These are phyloP conservation scores for Orius laevigatus DNA, from an alignment of 1,140 invertebrate genomes.

Conservation along the genomic window DNA sequence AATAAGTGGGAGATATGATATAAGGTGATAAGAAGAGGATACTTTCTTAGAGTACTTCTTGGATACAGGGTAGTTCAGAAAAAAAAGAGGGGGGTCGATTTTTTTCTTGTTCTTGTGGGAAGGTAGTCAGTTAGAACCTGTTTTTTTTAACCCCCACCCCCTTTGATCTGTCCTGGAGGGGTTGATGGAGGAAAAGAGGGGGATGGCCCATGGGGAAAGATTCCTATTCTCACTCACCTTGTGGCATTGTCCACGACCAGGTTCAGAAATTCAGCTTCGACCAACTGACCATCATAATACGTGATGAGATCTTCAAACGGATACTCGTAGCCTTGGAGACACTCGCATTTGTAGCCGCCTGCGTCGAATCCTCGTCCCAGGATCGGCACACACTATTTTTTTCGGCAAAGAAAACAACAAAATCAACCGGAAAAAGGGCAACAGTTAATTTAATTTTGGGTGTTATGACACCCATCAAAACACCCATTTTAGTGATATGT, in stretches of 20 bases:
- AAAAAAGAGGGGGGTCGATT: constrained; percentile 2
- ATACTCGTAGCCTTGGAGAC: constrained; percentile 92
- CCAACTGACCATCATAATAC: constrained; percentile 89
- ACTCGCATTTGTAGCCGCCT: constrained; percentile 97
- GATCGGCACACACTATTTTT: constrained; percentile 77
- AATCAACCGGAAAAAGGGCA: constrained; percentile 3
- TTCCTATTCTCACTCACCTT: constrained; percentile 30
- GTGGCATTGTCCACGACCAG: constrained; percentile 60
- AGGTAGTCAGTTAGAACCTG: constrained; percentile 7
- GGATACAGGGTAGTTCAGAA: neutral
- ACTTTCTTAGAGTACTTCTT: no score
- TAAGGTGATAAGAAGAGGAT: no score
- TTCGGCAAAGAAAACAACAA: constrained; percentile 1
- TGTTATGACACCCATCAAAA: constrained; percentile 10
- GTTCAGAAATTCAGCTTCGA: constrained; percentile 87
- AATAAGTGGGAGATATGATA: no score
- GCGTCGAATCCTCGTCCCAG: constrained; percentile 76
- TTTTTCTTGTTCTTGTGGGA: constrained; percentile 2
- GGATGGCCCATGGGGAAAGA: constrained; percentile 9
- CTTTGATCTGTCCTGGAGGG: constrained; percentile 1
- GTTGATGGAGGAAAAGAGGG: constrained; percentile 4
- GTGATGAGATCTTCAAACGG: constrained; percentile 87
- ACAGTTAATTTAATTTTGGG: neutral
- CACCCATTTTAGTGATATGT: constrained; percentile 7
- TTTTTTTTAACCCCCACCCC: constrained; percentile 3